Conservation (phyloP, 2,888 invertebrate genomes). For the Ophion slaviceki region DNA sequence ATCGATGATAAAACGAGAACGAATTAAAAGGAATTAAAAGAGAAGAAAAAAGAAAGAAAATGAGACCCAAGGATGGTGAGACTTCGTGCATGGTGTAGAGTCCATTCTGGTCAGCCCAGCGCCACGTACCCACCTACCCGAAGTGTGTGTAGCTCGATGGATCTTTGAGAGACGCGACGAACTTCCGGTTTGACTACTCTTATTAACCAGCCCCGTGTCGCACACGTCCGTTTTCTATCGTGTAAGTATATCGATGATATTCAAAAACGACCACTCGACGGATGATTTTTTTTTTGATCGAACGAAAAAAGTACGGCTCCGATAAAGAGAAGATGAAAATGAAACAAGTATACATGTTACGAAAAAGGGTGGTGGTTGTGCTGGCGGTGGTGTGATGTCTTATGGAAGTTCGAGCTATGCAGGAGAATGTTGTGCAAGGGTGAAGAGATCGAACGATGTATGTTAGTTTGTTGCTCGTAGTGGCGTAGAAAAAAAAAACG, state of each 20-base stretch:
- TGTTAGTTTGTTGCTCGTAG: conserved; percentile 41
- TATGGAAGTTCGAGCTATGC: conserved; percentile 4
- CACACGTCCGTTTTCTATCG: conserved; percentile 41
- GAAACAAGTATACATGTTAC: conserved; percentile 9
- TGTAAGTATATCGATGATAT: conserved; percentile 59
- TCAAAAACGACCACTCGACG: conserved; percentile 8
- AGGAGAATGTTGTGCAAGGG: conserved; percentile 10
- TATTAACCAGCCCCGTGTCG: conserved; percentile 37
- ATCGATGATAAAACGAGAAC: background rate
- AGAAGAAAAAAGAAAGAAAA: background rate
- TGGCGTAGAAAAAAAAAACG: background rate
- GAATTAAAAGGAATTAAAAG: background rate
- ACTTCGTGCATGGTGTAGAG: conserved; percentile 66
- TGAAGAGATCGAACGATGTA: conserved; percentile 53
- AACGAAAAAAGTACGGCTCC: background rate
- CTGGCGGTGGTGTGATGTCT: conserved; percentile 53
- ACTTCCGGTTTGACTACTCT: conserved; percentile 47
- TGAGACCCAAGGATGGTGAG: conserved; percentile 45
- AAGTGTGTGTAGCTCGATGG: conserved; percentile 48
- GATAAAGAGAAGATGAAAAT: background rate
- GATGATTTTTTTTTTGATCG: background rate
- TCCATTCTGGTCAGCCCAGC: conserved; percentile 55
- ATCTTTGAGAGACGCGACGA: conserved; percentile 50
- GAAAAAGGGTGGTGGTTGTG: conserved; percentile 59
- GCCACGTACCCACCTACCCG: conserved; percentile 62